These are phyloP conservation scores for Catharus ustulatus DNA, from an alignment of 2,797 vertebrate species.

Conservation along the genomic window DNA sequence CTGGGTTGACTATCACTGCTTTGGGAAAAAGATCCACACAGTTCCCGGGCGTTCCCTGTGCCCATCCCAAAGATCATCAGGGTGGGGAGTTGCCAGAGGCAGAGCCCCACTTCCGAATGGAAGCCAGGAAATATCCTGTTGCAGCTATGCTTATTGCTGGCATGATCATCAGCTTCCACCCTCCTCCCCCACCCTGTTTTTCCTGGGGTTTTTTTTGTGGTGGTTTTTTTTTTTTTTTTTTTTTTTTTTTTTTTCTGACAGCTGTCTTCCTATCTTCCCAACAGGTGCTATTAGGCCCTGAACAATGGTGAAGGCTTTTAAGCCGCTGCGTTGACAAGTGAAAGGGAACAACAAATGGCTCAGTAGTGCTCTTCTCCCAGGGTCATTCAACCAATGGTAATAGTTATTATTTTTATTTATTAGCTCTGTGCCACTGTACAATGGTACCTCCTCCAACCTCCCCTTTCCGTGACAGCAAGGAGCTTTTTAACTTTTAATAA, in stretches of 20 bases:
- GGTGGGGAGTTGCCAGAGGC: not conserved
- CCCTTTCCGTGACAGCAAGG: constrained; percentile 80
- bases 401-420: constrained; percentile 94
- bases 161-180: constrained; percentile 37
- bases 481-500: constrained; percentile 93
- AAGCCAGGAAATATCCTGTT: not conserved
- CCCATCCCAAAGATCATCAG: not conserved
- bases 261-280: constrained; percentile 89
- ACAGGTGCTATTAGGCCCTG: constrained; percentile 89
- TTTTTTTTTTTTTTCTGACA: constrained; percentile 71
- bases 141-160: constrained; percentile 40
- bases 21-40: not conserved
- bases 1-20: not conserved
- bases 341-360: constrained; percentile 93
- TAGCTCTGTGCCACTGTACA: constrained; percentile 84
- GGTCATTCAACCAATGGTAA: constrained; percentile 76
- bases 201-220: not conserved
- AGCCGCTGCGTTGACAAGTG: constrained; percentile 91
- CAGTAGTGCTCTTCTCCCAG: constrained; percentile 79
- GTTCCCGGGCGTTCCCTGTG: not conserved
- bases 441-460: constrained; percentile 78
- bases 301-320: constrained; percentile 94
- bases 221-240: not conserved
- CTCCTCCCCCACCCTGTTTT: not conserved
- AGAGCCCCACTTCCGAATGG: not conserved